phyloP scores from a whole-genome alignment of 1,140 invertebrate species.

The Tetragonula clypearis region DNA sequence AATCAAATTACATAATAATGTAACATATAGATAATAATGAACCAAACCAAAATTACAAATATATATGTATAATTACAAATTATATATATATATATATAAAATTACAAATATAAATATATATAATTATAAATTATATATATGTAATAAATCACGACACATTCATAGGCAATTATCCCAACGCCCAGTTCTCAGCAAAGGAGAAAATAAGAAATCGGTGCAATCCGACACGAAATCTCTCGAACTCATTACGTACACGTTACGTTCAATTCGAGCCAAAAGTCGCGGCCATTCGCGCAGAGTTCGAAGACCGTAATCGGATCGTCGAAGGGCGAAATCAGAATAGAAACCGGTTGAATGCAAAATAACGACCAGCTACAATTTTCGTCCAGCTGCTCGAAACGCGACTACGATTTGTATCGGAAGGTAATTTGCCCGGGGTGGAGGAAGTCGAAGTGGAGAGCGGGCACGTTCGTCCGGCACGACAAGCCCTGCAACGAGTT shows the following conservation, averaged over 20 bases:
- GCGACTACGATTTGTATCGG: slow-evolving; percentile 75
- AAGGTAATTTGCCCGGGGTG: slow-evolving; percentile 52
- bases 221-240: background rate
- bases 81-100: too few relatives aligned
- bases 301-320: background rate
- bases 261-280: background rate
- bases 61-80: too few relatives aligned
- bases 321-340: background rate
- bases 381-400: slow-evolving; percentile 62
- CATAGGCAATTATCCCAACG: too few relatives aligned
- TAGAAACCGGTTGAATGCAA: background rate
- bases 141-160: too few relatives aligned
- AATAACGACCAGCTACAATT: slow-evolving; percentile 22
- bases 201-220: background rate
- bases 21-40: too few relatives aligned
- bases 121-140: too few relatives aligned
- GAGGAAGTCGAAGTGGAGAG: slow-evolving; percentile 19
- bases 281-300: background rate
- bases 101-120: too few relatives aligned
- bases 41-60: too few relatives aligned
- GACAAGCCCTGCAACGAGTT: slow-evolving; percentile 64
- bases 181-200: too few relatives aligned
- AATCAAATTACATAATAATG: too few relatives aligned
- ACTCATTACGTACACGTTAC: background rate
- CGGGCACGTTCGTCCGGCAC: slow-evolving; percentile 24